Evolutionary conservation across 2,888 invertebrate genomes (phyloP).

Genomic region (Leptinotarsa rubiginosa): DNA sequence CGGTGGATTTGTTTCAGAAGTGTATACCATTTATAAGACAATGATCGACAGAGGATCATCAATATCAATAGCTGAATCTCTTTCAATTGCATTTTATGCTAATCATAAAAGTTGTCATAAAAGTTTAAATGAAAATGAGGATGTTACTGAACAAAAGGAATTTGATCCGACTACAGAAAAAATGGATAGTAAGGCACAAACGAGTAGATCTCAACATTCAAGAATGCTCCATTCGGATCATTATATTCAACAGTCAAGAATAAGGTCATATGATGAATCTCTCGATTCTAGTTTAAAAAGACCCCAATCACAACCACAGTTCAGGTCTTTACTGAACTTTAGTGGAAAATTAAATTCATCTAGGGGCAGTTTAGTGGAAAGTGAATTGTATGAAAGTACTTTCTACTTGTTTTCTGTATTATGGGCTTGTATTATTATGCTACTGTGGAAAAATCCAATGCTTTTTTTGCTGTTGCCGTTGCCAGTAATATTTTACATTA

Average conservation of each 20-base stretch:
- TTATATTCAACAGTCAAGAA: no score
- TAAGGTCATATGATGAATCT: no score
- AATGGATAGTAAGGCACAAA: slow-evolving; percentile 29
- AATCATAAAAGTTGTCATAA: slow-evolving; percentile 44
- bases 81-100: slow-evolving; percentile 55
- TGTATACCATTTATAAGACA: slow-evolving; percentile 71
- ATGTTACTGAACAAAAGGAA: not conserved
- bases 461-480: slow-evolving; percentile 81
- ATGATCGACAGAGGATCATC: slow-evolving; percentile 61
- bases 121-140: slow-evolving; percentile 12
- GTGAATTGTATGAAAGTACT: slow-evolving; percentile 72
- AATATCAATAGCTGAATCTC: slow-evolving; percentile 54
- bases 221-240: no score
- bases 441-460: slow-evolving; percentile 90
- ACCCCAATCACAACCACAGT: slow-evolving; percentile 57
- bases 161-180: slow-evolving; percentile 39
- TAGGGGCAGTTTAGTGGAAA: slow-evolving; percentile 54
- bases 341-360: slow-evolving; percentile 48
- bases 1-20: slow-evolving; percentile 75
- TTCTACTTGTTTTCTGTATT: slow-evolving; percentile 82
- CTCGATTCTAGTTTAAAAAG: no score
- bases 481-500: slow-evolving; percentile 78
- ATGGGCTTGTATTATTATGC: slow-evolving; percentile 85
- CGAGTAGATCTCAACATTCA: not conserved
- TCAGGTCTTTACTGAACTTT: slow-evolving; percentile 38